Evolutionary conservation across 2,888 invertebrate genomes (phyloP).

Genomic region (Latrodectus elegans): DNA sequence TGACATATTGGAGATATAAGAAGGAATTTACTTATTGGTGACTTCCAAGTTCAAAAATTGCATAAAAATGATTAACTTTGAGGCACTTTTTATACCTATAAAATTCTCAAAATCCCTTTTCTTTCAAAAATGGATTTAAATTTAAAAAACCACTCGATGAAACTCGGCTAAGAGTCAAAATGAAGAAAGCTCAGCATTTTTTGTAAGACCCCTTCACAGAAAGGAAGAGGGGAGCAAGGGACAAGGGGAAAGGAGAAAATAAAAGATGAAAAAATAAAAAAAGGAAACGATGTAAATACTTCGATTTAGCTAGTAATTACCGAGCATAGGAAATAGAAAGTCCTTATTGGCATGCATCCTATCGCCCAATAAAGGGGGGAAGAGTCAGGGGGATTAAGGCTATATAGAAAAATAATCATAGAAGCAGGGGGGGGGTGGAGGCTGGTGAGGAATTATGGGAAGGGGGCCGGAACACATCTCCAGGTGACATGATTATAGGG

Average conservation of each 20-base stretch:
- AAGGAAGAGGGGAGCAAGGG: neutral
- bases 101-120: no score
- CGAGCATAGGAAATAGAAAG: conserved; percentile 61
- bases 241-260: conserved; percentile 13
- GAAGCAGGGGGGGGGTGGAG: conserved; percentile 22
- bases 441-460: conserved; percentile 10
- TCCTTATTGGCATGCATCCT: conserved; percentile 56
- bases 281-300: conserved; percentile 47
- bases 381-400: conserved; percentile 19
- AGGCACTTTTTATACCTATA: no score
- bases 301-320: conserved; percentile 61
- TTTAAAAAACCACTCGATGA: no score
- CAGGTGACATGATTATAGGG: conserved; percentile 63
- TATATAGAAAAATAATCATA: conserved; percentile 51
- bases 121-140: no score
- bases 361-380: conserved; percentile 10
- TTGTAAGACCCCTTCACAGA: conserved; percentile 4
- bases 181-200: conserved; percentile 2
- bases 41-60: no score
- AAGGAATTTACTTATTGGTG: no score
- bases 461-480: conserved; percentile 14
- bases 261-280: conserved; percentile 24
- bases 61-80: no score
- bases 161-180: no score
- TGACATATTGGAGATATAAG: no score